phyloP scores from a whole-genome alignment of 2,113 vertebrate genomes.

The Gulo gulo region DNA sequence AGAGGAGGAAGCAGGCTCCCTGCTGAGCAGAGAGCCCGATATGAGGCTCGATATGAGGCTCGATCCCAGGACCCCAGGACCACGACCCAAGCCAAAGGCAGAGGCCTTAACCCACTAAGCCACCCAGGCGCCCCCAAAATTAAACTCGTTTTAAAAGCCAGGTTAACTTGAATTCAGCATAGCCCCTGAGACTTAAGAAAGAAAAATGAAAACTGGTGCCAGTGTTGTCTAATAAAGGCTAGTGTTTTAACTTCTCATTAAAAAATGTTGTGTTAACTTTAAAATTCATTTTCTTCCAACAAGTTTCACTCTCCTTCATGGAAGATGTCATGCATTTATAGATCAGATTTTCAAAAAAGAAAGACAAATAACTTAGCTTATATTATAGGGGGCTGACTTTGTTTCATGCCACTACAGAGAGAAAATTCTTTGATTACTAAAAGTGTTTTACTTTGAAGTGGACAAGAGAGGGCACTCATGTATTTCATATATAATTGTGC shows the following conservation, averaged over 20 bases:
- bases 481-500: constrained; percentile 61
- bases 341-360: background rate
- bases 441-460: constrained; percentile 60
- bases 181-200: constrained; percentile 67
- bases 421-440: background rate
- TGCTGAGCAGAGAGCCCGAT: too few relatives aligned
- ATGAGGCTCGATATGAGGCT: too few relatives aligned
- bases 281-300: background rate
- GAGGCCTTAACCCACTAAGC: too few relatives aligned
- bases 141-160: constrained; percentile 60
- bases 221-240: background rate
- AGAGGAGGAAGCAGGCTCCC: too few relatives aligned
- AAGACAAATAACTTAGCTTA: background rate
- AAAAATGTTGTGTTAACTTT: background rate
- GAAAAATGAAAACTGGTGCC: constrained; percentile 39
- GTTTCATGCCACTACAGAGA: background rate
- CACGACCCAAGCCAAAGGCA: too few relatives aligned
- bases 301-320: background rate
- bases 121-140: background rate
- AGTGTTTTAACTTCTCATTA: background rate
- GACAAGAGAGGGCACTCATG: constrained; percentile 81
- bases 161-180: constrained; percentile 71
- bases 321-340: background rate
- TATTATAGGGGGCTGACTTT: constrained; percentile 25
- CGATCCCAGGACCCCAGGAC: too few relatives aligned